These are phyloP conservation scores for Drosophila tanythrix DNA, from an alignment of 2,888 invertebrate species.

Conservation along the genomic window DNA sequence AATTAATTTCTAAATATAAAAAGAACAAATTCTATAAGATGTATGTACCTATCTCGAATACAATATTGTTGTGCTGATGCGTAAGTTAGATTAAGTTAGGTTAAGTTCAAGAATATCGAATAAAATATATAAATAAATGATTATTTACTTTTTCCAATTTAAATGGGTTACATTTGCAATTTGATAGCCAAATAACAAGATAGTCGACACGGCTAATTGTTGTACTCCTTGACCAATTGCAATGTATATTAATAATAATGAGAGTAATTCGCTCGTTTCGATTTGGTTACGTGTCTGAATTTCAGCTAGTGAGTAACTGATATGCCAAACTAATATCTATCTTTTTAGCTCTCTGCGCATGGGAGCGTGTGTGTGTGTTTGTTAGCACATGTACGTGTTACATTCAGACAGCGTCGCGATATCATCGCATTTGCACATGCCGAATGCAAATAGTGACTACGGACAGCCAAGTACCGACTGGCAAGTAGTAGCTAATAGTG, in stretches of 20 bases:
- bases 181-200: constrained; percentile 4
- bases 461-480: not conserved
- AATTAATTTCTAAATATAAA: not conserved
- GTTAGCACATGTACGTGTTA: constrained; percentile 75
- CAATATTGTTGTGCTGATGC: not conserved
- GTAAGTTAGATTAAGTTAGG: not conserved
- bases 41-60: not conserved
- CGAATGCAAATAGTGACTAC: constrained; percentile 48
- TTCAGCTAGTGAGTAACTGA: constrained; percentile 35
- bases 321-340: constrained; percentile 31
- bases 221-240: constrained; percentile 25
- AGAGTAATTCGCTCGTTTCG: constrained; percentile 39
- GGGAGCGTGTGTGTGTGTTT: constrained; percentile 37
- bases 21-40: not conserved
- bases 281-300: constrained; percentile 56
- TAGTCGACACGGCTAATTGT: not conserved
- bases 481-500: constrained; percentile 2
- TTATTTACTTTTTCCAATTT: not conserved
- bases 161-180: not conserved
- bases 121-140: not conserved
- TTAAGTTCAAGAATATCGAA: not conserved
- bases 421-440: constrained; percentile 60
- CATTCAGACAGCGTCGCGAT: constrained; percentile 53
- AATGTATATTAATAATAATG: constrained; percentile 50
- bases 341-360: constrained; percentile 10